Conservation (phyloP, 2,888 invertebrate species). For the Aradus depressus region DNA sequence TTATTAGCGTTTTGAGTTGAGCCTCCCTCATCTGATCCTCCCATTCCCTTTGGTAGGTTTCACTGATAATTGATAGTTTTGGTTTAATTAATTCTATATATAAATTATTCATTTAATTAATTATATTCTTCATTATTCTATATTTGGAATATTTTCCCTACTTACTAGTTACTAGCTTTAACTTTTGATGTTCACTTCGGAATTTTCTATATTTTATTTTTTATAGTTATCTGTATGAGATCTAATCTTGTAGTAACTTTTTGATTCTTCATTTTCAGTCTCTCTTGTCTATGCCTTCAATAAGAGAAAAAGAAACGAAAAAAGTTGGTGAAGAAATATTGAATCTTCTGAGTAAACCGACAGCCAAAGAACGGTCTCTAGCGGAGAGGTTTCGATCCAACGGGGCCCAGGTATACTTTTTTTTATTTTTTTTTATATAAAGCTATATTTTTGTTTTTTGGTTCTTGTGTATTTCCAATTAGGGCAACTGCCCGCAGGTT, state of each 20-base stretch:
- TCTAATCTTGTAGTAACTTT: slow-evolving; percentile 6
- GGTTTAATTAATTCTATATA: no score
- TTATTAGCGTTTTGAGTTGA: no score
- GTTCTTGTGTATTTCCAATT: no score
- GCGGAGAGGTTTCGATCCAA: slow-evolving; percentile 93
- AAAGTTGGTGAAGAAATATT: slow-evolving; percentile 92
- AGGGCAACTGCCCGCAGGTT: no score
- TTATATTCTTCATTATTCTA: background rate
- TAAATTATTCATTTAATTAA: no score
- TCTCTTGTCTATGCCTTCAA: slow-evolving; percentile 80
- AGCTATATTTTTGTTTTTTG: no score
- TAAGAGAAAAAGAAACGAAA: slow-evolving; percentile 89
- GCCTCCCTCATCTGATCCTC: no score
- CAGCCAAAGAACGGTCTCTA: slow-evolving; percentile 89
- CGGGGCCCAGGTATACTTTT: slow-evolving; percentile 39
- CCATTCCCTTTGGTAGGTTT: no score
- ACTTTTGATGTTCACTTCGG: no score
- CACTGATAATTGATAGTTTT: no score
- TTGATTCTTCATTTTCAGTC: slow-evolving; percentile 44
- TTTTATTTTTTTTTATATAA: background rate
- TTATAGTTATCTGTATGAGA: slow-evolving; percentile 19
- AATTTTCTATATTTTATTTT: slow-evolving; percentile 19
- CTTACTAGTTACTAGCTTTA: slow-evolving; percentile 14
- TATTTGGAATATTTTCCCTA: background rate
- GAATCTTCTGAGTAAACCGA: slow-evolving; percentile 85